Percentiles rank a stretch among this genome's conserved stretches.
Evolutionary conservation across 2,113 vertebrate genomes (phyloP).

Genomic region (Megalops atlanticus): DNA sequence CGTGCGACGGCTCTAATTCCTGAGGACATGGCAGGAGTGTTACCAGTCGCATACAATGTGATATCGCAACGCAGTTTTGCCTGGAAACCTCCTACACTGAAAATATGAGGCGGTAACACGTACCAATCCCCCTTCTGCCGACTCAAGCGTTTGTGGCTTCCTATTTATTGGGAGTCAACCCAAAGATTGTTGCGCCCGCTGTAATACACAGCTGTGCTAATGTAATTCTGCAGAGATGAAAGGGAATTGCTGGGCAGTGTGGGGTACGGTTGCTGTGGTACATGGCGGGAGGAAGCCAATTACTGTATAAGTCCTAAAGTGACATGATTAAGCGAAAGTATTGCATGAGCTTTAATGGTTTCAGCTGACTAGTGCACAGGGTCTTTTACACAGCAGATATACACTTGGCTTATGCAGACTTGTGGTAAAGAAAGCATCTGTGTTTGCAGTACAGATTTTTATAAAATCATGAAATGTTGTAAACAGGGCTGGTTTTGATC

Average conservation of each 20-base stretch:
- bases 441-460: constrained; percentile 36
- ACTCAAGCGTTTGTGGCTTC: not conserved
- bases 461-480: too few relatives aligned
- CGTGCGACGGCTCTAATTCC: constrained; percentile 41
- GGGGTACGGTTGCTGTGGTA: constrained; percentile 59
- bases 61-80: not conserved
- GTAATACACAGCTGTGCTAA: constrained; percentile 54
- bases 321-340: constrained; percentile 49
- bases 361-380: constrained; percentile 26
- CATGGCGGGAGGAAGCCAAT: constrained; percentile 52
- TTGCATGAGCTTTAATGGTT: constrained; percentile 48
- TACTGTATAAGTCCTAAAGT: constrained; percentile 57
- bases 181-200: constrained; percentile 48
- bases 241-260: constrained; percentile 51
- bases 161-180: constrained; percentile 17
- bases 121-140: not conserved
- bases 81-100: not conserved
- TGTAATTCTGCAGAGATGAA: constrained; percentile 66
- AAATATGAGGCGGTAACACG: not conserved
- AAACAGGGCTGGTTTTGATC: too few relatives aligned
- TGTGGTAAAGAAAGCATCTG: constrained; percentile 39
- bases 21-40: constrained; percentile 15
- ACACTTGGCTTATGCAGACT: constrained; percentile 40
- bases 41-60: too few relatives aligned
- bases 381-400: constrained; percentile 33